Base-by-base conservation (phyloP, 2,113 vertebrate genomes). In the Stomatorhinus ivindoensis region DNA sequence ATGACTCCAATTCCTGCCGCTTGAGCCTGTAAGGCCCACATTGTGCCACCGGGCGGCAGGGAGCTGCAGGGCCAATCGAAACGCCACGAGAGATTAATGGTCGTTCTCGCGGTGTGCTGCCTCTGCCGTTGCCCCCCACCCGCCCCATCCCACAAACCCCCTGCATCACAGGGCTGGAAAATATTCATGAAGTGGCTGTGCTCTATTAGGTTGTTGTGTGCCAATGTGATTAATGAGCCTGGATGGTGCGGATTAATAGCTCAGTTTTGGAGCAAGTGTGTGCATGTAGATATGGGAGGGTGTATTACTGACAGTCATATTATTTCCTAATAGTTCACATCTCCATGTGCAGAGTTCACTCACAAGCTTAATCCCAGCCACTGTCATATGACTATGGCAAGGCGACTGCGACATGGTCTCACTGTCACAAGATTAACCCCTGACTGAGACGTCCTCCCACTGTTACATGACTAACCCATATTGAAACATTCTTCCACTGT, bases 121-220 rank as follows among this genome's bases (percentile, higher is more conserved):
- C 27, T 15, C 86, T 55, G 27, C 35, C 13, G 6, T 42, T 42
- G 42, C 87, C 55, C 58, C 53, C 61, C 61, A n/a, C n/a, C n/a
- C n/a, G n/a, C 15, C 24, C 44, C 24, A 1, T 15, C 87, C 42
- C 87, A 35, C 47, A 69, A 19, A n/a, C 44, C 27, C 87, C 6
- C 4, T 65, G 58, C 69, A 53, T 69, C 6, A 35, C 48, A 53
- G 46, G 47, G 39, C 80, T 58, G 80, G 53, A 50, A 89, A 83
- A 95, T 95, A 95, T 95, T 95, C 93, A 94, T 95, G 94, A 94
- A 92, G 93, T 90, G 92, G 92, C 90, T 90, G 94, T 86, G 91
- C 93, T 95, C 94, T 95, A 94, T 95, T 94, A 95, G 93, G 92
- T 93, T 95, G 95, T 95, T 94, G 93, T 91, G 88, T 87, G 88